A percentile compares a stretch with the other conserved stretches of the same genome.
Evolutionary conservation across 2,888 invertebrate genomes (phyloP).

Genomic region (Eugnorisma glareosa): DNA sequence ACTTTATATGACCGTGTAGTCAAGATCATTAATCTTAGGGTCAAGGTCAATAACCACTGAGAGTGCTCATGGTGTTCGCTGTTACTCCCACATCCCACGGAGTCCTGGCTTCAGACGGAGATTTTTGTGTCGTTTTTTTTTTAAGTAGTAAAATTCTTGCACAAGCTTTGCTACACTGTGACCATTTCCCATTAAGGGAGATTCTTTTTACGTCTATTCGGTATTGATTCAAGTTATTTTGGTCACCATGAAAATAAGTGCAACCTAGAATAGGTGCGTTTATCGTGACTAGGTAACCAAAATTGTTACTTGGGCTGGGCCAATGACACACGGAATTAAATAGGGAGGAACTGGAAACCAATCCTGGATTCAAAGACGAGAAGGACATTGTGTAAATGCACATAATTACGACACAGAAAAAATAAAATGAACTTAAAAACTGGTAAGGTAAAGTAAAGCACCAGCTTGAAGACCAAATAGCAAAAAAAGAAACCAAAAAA

Average conservation of each 20-base stretch:
- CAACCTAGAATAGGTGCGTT: background rate
- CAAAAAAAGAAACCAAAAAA: background rate
- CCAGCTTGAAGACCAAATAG: background rate
- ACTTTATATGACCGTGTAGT: background rate
- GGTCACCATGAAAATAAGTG: background rate
- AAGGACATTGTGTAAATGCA: background rate
- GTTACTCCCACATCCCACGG: background rate
- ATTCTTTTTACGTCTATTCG: background rate
- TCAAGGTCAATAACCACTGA: too few species aligned
- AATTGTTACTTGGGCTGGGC: background rate
- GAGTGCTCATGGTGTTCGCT: background rate
- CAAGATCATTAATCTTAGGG: background rate
- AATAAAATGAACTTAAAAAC: background rate
- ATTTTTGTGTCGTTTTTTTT: too few species aligned
- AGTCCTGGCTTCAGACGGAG: background rate
- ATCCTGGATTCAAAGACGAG: background rate
- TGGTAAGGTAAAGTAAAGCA: background rate
- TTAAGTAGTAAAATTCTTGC: background rate
- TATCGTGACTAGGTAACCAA: background rate
- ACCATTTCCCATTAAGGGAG: too few species aligned
- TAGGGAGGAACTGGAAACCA: background rate
- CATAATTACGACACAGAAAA: background rate
- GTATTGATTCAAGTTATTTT: background rate
- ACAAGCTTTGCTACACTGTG: background rate
- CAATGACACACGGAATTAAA: background rate